These are phyloP conservation scores for Crotalus horridus DNA, from an alignment of 2,113 vertebrate genomes.

Conservation along the genomic window DNA sequence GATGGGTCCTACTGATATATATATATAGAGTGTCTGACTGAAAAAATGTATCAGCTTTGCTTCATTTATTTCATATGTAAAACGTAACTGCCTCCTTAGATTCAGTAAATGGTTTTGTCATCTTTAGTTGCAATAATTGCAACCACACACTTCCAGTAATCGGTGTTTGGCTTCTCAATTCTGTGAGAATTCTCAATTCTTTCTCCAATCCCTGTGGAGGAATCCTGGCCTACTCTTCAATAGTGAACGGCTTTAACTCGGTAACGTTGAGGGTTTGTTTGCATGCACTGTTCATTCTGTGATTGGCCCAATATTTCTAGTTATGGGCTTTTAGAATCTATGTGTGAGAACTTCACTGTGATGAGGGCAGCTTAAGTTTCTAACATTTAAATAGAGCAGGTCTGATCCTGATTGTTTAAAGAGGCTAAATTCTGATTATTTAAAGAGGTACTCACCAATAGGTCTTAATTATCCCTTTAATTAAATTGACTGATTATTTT, in stretches of 20 bases:
- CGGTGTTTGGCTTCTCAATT: not conserved
- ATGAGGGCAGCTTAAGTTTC: not conserved
- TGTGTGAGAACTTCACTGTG: not conserved
- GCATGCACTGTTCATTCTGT: not conserved
- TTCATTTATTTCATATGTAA: not conserved
- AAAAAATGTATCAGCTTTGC: not conserved
- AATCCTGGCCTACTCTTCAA: not conserved
- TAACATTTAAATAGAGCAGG: not conserved
- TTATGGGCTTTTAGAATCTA: not conserved
- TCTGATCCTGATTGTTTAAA: not conserved
- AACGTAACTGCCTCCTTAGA: not conserved
- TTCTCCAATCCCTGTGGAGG: not conserved
- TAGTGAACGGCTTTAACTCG: not conserved
- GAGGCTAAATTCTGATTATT: not conserved
- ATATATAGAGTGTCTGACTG: not conserved
- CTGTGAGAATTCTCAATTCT: no score
- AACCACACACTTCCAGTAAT: not conserved
- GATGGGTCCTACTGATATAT: no score
- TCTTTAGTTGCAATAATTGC: not conserved
- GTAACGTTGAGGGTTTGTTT: not conserved
- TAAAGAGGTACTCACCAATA: not conserved
- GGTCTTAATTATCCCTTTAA: not conserved
- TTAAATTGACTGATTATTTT: not conserved
- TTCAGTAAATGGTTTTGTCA: not conserved
- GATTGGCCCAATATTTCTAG: not conserved